These are phyloP conservation scores for Pitta sordida DNA, from an alignment of 2,113 vertebrate species.

Conservation along the genomic window DNA sequence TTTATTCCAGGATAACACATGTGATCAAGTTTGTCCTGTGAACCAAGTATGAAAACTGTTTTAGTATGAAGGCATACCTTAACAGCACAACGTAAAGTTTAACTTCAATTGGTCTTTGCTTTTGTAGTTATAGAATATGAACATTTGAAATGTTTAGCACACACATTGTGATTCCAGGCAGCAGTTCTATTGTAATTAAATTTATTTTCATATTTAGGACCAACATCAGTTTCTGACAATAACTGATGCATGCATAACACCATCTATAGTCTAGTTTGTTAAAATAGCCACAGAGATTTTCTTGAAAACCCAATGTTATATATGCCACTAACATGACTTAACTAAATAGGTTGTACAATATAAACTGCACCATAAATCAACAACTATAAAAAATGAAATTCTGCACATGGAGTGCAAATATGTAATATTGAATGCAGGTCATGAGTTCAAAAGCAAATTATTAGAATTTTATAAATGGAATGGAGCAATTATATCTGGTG, in stretches of 20 bases:
- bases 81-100: background rate
- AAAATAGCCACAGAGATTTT: background rate
- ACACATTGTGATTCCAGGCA: background rate
- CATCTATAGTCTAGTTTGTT: background rate
- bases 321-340: background rate
- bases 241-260: background rate
- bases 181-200: background rate
- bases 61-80: background rate
- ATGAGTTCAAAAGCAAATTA: slow-evolving; percentile 21
- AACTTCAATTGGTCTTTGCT: background rate
- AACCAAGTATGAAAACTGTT: background rate
- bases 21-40: background rate
- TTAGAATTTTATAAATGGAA: background rate
- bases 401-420: background rate
- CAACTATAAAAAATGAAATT: background rate
- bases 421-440: background rate
- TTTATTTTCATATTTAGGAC: background rate
- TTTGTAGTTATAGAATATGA: background rate
- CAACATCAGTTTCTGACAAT: background rate
- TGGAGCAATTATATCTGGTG: background rate
- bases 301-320: background rate
- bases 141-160: background rate
- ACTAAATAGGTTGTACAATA: background rate
- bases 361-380: background rate
- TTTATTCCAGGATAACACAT: background rate